These are phyloP conservation scores for Nylanderia fulva DNA, from an alignment of 1,140 invertebrate genomes.

Conservation along the genomic window DNA sequence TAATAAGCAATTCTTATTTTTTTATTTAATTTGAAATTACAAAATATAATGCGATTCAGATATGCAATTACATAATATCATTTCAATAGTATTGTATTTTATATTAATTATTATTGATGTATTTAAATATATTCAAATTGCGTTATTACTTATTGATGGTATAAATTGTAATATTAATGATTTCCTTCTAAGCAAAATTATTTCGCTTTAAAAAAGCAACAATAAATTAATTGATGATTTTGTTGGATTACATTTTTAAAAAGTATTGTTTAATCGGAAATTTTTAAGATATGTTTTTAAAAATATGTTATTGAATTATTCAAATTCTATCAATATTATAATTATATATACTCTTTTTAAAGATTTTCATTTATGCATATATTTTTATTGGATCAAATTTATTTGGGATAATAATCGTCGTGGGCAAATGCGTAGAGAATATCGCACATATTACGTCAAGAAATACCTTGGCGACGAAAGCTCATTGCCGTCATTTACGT, in stretches of 20 bases:
- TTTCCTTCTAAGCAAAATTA: not conserved
- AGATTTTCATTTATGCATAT: not conserved
- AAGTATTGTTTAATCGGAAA: not conserved
- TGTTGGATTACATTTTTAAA: not conserved
- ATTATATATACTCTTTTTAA: no score
- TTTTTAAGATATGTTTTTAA: not conserved
- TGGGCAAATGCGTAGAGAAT: conserved; percentile 5
- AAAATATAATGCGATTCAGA: not conserved
- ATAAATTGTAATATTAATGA: conserved; percentile 11
- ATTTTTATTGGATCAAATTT: not conserved
- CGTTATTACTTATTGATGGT: not conserved
- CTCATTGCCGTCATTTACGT: conserved; percentile 2
- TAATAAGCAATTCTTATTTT: not conserved
- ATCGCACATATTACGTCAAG: not conserved
- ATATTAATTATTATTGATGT: no score
- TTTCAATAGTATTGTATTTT: not conserved
- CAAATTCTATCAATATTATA: not conserved
- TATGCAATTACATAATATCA: no score
- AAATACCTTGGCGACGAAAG: conserved; percentile 22
- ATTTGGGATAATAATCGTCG: not conserved
- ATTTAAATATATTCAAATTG: conserved; percentile 18
- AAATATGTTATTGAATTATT: not conserved
- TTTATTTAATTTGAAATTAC: not conserved
- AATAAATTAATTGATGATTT: not conserved
- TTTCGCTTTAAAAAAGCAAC: not conserved